phyloP scores from a whole-genome alignment of 1,140 invertebrate species.

The Calliopsis andreniformis region DNA sequence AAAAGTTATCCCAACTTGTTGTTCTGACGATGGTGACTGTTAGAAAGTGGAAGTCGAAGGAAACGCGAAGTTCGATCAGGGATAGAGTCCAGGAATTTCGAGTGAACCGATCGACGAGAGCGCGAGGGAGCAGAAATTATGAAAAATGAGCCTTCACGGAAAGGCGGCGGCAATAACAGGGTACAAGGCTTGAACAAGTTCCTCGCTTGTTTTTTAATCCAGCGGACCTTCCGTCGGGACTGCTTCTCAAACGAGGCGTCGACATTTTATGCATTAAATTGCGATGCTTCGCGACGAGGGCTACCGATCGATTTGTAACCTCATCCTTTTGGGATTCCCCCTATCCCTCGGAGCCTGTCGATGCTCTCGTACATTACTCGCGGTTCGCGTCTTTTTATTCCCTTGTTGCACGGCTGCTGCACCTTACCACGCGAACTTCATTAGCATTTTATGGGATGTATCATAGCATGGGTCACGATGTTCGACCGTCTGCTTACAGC shows the following conservation, averaged over 20 bases:
- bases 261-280: conserved; percentile 50
- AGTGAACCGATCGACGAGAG: background rate
- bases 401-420: conserved; percentile 44
- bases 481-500: conserved; percentile 11
- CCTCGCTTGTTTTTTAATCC: conserved; percentile 41
- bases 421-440: conserved; percentile 67
- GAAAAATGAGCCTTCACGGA: conserved; percentile 10
- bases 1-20: no score
- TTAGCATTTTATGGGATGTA: conserved; percentile 69
- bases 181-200: conserved; percentile 3
- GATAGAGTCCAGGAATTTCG: no score
- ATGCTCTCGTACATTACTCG: no score
- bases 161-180: conserved; percentile 26
- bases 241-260: conserved; percentile 38
- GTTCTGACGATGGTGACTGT: no score
- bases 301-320: conserved; percentile 52
- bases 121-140: conserved; percentile 15
- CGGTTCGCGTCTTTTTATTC: conserved; percentile 6
- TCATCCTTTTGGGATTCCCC: background rate
- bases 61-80: no score
- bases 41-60: no score
- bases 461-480: conserved; percentile 45
- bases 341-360: background rate
- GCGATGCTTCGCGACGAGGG: conserved; percentile 18
- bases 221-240: background rate